Conservation (phyloP, 2,888 invertebrate species). For the Alloscopus bannaensis region DNA sequence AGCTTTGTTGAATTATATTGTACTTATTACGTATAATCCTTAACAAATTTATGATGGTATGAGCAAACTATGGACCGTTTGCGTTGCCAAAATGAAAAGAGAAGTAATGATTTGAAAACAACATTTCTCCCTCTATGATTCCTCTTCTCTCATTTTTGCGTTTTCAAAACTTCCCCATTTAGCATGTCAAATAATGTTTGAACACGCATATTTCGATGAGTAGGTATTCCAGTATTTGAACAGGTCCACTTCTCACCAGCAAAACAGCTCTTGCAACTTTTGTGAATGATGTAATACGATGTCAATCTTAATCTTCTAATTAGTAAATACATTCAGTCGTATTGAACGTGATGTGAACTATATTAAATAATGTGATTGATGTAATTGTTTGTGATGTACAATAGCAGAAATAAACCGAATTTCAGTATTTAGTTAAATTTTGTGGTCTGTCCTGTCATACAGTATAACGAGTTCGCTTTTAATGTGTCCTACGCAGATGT, state of each 20-base stretch:
- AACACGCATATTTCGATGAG: background rate
- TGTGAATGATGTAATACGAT: no score
- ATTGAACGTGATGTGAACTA: no score
- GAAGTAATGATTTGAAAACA: no score
- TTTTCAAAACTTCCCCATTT: background rate
- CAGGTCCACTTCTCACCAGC: no score
- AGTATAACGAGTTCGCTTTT: background rate
- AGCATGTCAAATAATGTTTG: background rate
- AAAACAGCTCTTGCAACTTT: no score
- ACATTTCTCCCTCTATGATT: no score
- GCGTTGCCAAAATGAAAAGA: no score
- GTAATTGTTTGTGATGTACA: constrained; percentile 48
- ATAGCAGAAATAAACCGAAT: constrained; percentile 38
- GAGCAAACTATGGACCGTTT: no score
- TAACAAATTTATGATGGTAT: background rate
- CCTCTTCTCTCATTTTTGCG: constrained; percentile 4
- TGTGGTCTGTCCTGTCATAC: background rate
- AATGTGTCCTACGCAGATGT: no score
- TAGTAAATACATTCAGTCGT: no score
- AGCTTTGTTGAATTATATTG: constrained; percentile 6
- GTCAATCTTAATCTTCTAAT: no score
- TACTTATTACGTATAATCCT: constrained; percentile 1
- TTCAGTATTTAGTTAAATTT: constrained; percentile 35
- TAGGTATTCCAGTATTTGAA: no score
- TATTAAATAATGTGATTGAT: constrained; percentile 9